These are phyloP conservation scores for Lutraria rhynchaena DNA, from an alignment of 1,140 invertebrate genomes.

Conservation along the genomic window DNA sequence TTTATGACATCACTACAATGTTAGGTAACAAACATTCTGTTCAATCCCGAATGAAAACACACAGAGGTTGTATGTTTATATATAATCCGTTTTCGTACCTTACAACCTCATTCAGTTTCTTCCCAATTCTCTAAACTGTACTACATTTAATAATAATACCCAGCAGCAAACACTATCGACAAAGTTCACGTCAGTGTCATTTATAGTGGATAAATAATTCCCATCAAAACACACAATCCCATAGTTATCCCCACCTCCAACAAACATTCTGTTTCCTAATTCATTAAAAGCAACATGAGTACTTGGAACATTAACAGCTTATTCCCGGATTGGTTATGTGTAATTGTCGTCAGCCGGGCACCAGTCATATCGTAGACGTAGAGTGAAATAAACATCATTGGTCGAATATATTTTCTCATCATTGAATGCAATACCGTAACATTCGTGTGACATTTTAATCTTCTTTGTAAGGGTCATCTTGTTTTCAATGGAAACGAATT, in stretches of 20 bases:
- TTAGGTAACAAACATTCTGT: slow-evolving; percentile 5
- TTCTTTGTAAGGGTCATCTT: no score
- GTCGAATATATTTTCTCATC: background rate
- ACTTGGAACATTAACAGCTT: background rate
- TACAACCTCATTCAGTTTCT: slow-evolving; percentile 1
- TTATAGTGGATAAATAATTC: background rate
- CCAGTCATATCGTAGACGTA: slow-evolving; percentile 9
- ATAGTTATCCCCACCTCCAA: background rate
- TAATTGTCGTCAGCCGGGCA: background rate
- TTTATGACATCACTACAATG: no score
- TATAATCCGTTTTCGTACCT: background rate
- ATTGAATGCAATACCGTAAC: no score
- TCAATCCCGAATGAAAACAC: background rate
- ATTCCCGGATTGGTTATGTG: background rate
- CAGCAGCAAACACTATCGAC: background rate
- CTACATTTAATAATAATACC: background rate
- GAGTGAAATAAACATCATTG: background rate
- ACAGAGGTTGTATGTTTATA: background rate
- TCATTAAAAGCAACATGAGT: background rate
- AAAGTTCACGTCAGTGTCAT: background rate
- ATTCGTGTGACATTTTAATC: no score
- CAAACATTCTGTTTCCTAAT: background rate
- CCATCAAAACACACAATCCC: slow-evolving; percentile 19
- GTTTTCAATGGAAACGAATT: no score
- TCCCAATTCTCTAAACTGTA: slow-evolving; percentile 21